Conservation (phyloP, 2,888 invertebrate genomes). For the Hirtodrosophila alboralis region DNA sequence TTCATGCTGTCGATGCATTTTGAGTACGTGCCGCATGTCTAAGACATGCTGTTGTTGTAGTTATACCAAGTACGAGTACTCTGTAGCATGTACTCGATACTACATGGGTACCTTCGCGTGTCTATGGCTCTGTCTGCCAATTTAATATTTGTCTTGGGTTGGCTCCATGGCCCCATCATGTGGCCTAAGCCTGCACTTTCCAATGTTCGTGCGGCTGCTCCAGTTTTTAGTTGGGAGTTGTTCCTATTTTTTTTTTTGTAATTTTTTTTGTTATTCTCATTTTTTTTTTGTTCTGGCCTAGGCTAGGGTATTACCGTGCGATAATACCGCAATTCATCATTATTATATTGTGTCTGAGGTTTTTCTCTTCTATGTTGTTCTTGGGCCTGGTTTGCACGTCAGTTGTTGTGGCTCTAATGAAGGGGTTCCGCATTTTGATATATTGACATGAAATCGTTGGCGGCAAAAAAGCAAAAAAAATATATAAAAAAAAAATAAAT, state of each 20-base stretch:
- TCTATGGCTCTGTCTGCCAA: conserved; percentile 51
- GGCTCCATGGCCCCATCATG: conserved; percentile 12
- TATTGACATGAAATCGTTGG: conserved; percentile 67
- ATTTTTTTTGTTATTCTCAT: conserved; percentile 18
- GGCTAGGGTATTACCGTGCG: conserved; percentile 70
- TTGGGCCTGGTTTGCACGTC: conserved; percentile 45
- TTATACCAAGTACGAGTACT: no score
- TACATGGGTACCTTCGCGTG: conserved; percentile 41
- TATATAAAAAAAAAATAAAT: conserved; percentile 5
- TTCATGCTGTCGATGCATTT: conserved; percentile 68
- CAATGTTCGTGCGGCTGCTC: conserved; percentile 74
- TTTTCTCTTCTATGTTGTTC: conserved; percentile 21
- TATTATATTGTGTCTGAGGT: conserved; percentile 66
- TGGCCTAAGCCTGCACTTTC: conserved; percentile 48
- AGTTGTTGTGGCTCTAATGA: conserved; percentile 57
- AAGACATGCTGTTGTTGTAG: conserved; percentile 11
- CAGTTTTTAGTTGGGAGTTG: conserved; percentile 44
- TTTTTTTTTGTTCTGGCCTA: conserved; percentile 43
- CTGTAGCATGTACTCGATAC: background rate
- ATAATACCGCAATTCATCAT: conserved; percentile 82
- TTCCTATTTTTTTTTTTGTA: conserved; percentile 20
- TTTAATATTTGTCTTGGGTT: conserved; percentile 68
- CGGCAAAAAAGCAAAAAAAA: conserved; percentile 13
- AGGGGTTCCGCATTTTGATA: conserved; percentile 74
- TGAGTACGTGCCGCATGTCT: conserved; percentile 57